Base-by-base conservation (phyloP, 1,140 invertebrate species). In the Drosophila guanche region DNA sequence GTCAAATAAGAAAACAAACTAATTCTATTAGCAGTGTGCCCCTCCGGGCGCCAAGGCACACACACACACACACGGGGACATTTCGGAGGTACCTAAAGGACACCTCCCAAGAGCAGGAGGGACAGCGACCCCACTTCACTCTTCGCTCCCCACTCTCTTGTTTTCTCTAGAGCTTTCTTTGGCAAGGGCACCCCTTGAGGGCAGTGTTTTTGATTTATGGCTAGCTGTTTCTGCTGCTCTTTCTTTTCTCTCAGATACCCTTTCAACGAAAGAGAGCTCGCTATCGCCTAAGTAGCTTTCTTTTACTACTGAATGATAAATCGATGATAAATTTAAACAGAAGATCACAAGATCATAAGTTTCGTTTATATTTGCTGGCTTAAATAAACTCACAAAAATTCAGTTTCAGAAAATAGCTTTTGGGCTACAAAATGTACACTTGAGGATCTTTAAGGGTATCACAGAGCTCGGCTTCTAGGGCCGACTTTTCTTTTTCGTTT, bases 151-250 rank as follows among this genome's bases (percentile, higher is more conserved):
- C 16, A 20, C 48, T 41, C 25, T 48, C 22, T 12, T 20, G 33
- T 47, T 42, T 43, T 6, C 6, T 12, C 5, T 22, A 25, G 29
- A 33, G 33, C 20, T 37, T 33, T 40, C 16, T 6, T 40, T 20
- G 53, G 12, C 22, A 41, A 56, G 57, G 71, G 59, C 29, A 45
- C 42, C 54, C 59, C 69, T 59, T 58, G 43, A 65, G 50, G 66
- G 61, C 66, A 51, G 71, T 85, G 80, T 76, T 85, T 84, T 84
- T 84, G 79, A 84, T 84, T 84, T 84, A 84, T 84, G 80, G 71
- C 59, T 85, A 54, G 50, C 27, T 37, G 8, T 27, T 23, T 10
- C 22, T 59, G 40, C 29, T 40, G n/a, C 57, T 42, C 46, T 69
- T 55, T 52, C 10, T 25, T 61, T 54, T 51, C 14, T 41, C 20